phyloP scores from a whole-genome alignment of 1,140 invertebrate species.

The Drosophila nasuta region DNA sequence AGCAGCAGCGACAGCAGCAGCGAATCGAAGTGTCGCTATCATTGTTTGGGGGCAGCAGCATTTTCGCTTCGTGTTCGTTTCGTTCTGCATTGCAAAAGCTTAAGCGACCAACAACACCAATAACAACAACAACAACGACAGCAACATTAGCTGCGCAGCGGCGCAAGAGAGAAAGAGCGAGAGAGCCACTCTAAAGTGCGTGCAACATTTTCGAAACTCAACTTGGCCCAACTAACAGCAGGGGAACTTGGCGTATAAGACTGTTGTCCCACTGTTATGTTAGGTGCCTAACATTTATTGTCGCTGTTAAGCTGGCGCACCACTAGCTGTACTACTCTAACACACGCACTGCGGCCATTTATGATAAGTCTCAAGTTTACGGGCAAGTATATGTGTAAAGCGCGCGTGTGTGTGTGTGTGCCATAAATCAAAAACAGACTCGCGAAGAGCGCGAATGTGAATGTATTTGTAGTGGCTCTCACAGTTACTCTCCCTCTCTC shows the following conservation, averaged over 20 bases:
- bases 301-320: conserved; percentile 33
- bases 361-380: conserved; percentile 30
- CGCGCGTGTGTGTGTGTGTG: conserved; percentile 19
- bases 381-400: neutral
- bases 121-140: conserved; percentile 18
- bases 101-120: conserved; percentile 27
- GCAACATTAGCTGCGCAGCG: conserved; percentile 6
- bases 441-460: neutral
- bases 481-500: neutral
- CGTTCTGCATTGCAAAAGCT: conserved; percentile 49
- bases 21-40: conserved; percentile 54
- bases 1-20: conserved; percentile 49
- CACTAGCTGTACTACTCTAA: conserved; percentile 56
- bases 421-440: conserved; percentile 56
- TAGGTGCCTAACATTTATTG: conserved; percentile 14
- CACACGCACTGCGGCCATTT: conserved; percentile 34
- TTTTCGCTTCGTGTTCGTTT: conserved; percentile 1
- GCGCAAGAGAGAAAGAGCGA: conserved; percentile 23
- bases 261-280: conserved; percentile 36
- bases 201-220: conserved; percentile 54
- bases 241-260: conserved; percentile 41
- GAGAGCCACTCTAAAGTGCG: conserved; percentile 18
- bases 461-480: neutral
- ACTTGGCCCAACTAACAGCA: conserved; percentile 5
- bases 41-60: conserved; percentile 14